A percentile compares a stretch with the other conserved stretches of the same genome.
Evolutionary conservation across 2,797 vertebrate genomes (phyloP).

Genomic region (Naso thynnoides): DNA sequence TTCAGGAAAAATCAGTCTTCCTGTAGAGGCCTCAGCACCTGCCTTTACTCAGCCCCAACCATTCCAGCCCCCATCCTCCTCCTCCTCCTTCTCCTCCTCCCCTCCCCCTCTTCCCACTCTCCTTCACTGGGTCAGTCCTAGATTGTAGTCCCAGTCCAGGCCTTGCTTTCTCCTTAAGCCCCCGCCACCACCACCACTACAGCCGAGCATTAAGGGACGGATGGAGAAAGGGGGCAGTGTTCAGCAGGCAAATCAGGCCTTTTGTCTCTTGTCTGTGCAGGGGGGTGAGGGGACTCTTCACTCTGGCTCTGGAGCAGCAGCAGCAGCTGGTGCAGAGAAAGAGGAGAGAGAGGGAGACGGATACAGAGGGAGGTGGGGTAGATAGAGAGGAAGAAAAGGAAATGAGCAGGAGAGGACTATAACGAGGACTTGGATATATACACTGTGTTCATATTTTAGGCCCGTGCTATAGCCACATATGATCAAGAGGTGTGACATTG

Average conservation of each 20-base stretch:
- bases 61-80: constrained; percentile 61
- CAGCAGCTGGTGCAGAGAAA: constrained; percentile 82
- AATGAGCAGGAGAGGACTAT: constrained; percentile 46
- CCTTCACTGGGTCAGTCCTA: constrained; percentile 78
- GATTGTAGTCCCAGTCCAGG: constrained; percentile 76
- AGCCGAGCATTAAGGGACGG: constrained; percentile 72
- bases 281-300: constrained; percentile 79
- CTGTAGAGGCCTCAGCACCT: constrained; percentile 80
- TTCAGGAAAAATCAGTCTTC: constrained; percentile 73
- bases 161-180: constrained; percentile 72
- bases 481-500: neutral
- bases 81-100: constrained; percentile 47
- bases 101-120: constrained; percentile 58
- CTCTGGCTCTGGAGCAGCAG: constrained; percentile 75
- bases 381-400: constrained; percentile 61
- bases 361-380: constrained; percentile 66
- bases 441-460: constrained; percentile 20
- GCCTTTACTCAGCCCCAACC: constrained; percentile 68
- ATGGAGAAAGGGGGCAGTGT: constrained; percentile 83
- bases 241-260: constrained; percentile 86
- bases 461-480: constrained; percentile 13
- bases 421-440: constrained; percentile 39
- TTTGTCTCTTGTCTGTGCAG: constrained; percentile 83
- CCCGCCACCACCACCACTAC: constrained; percentile 51
- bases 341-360: constrained; percentile 59